Conservation (phyloP, 2,113 vertebrate species). For the Pimephales promelas region DNA sequence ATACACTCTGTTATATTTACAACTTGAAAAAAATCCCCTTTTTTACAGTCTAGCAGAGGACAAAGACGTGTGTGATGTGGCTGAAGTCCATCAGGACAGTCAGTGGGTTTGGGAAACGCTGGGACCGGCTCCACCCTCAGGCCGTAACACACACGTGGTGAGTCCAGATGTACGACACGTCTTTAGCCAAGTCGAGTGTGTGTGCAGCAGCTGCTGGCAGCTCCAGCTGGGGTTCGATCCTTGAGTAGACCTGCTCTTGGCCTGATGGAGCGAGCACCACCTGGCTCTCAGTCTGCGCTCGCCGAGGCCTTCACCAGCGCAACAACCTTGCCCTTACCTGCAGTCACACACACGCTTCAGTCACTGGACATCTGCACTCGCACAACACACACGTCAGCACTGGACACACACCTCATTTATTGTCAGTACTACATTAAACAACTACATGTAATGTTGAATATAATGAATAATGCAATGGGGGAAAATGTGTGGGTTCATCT, state of each 20-base stretch:
- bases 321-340: constrained; percentile 13
- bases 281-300: constrained; percentile 71
- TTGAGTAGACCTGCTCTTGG: constrained; percentile 72
- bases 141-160: constrained; percentile 16
- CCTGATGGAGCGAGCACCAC: constrained; percentile 73
- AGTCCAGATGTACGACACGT: constrained; percentile 57
- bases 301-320: constrained; percentile 71
- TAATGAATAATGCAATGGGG: too few species aligned
- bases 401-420: too few species aligned
- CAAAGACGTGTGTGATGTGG: constrained; percentile 31
- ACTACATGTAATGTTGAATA: too few species aligned
- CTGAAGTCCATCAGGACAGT: neutral
- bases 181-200: constrained; percentile 72
- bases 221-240: constrained; percentile 75
- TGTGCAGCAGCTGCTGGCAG: constrained; percentile 75
- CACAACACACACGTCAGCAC: neutral
- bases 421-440: too few species aligned
- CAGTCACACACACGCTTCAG: too few species aligned
- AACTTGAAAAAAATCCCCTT: too few species aligned
- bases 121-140: constrained; percentile 33
- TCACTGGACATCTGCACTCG: neutral
- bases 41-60: neutral
- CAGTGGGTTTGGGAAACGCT: constrained; percentile 61
- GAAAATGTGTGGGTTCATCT: too few species aligned
- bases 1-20: too few species aligned